Percentiles rank a stretch among this genome's conserved stretches.
Conservation (phyloP, 2,888 invertebrate species). For the Agelastica alni region DNA sequence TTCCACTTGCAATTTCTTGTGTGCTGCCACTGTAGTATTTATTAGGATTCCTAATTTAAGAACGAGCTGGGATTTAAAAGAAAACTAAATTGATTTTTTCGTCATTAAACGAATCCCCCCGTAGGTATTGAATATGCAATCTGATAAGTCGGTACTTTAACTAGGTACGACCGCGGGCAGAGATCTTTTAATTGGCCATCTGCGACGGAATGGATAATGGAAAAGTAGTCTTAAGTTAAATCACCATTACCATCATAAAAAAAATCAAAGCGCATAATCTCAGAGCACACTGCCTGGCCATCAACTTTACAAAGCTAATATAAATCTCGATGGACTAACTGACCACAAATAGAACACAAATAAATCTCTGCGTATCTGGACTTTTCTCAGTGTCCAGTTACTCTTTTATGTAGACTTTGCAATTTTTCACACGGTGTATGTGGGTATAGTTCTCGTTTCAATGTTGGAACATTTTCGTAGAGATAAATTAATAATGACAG, state of each 20-base stretch:
- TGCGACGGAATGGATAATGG: background rate
- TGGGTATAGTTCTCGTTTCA: constrained; percentile 2
- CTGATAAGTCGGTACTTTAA: background rate
- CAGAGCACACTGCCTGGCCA: background rate
- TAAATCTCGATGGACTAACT: constrained; percentile 5
- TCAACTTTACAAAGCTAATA: constrained; percentile 9
- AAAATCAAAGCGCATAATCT: background rate
- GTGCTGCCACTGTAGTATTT: no score
- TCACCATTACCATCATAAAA: background rate
- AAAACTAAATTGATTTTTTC: no score
- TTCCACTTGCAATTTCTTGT: no score
- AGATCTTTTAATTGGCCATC: background rate
- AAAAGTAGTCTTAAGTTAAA: background rate
- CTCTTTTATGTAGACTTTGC: constrained; percentile 1
- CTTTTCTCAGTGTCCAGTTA: constrained; percentile 5
- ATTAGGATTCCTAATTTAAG: no score
- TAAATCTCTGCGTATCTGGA: background rate
- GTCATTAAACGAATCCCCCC: no score
- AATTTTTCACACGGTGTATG: constrained; percentile 5
- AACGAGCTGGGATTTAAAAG: no score
- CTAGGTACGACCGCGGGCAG: background rate
- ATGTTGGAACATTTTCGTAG: constrained; percentile 4
- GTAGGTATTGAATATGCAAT: background rate
- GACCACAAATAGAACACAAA: constrained; percentile 11
- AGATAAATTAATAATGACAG: no score